Evolutionary conservation across 2,113 vertebrate genomes (phyloP), one percentile per base, ranked within the genome.

Genomic region (Strigops habroptila): DNA sequence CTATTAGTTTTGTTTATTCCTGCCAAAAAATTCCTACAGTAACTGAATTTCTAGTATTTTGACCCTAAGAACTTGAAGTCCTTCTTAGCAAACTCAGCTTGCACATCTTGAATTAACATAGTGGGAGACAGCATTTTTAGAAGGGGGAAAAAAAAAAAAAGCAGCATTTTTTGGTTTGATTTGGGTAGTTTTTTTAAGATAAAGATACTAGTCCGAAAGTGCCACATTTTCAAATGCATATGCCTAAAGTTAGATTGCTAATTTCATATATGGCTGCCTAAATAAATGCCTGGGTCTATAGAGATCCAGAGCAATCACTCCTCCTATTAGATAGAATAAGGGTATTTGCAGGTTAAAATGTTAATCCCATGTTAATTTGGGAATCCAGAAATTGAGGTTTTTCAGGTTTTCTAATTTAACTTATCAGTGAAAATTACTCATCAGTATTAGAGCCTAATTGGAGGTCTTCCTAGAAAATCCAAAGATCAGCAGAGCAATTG

Each of bases 281-380:
- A 86, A 81, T 68, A 86, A 89, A 48, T 75, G 18, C 46, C 9
- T 2, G 3, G 3, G 8, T 86, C 68, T 60, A 5, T 43, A 83
- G 55, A 78, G 16, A 46, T 75, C 12, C 28, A 75, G 60, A 62
- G 53, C 3, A 44, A 30, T 93, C 30, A 10, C 13, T 82, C 10
- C 10, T 71, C 12, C 14, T 55, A 5, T 79, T 92, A 60, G 22
- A 41, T 27, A 44, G 11, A 51, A 19, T 85, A 57, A 79, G 6
- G 10, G 5, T 81, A 53, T 92, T 88, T 80, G 13, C 63, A 67
- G 33, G 44, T 93, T 93, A 86, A 86, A 89, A 85, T 63, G 22
- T 55, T 81, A 92, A 83, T 68, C 28, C 5, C 22, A 78, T 68
- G 17, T 71, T 93, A 88, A 81, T 62, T 55, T 81, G 10, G 9